Conservation (phyloP, 2,113 vertebrate species). For the Benthochromis sp. region DNA sequence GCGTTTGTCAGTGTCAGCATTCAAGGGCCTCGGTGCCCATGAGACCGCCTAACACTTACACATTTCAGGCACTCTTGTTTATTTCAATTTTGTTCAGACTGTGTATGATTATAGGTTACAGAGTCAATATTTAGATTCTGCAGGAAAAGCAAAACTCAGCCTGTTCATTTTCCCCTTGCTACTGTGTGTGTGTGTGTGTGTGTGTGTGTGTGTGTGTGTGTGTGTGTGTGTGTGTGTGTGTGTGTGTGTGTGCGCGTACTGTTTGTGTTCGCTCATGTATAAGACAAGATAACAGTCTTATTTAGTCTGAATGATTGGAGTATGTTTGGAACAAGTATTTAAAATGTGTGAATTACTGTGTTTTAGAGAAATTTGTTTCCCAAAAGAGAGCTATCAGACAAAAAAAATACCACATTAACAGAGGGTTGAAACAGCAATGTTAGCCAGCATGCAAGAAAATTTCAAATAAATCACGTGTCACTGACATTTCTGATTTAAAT, state of each 20-base stretch:
- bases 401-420: not conserved
- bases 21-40: not conserved
- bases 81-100: conserved; percentile 49
- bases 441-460: not conserved
- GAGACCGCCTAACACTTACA: conserved; percentile 24
- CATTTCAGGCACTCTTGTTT: conserved; percentile 41
- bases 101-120: conserved; percentile 56
- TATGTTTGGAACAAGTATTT: not conserved
- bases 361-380: not conserved
- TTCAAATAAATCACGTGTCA: not conserved
- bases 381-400: not conserved
- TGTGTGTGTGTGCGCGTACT: not conserved
- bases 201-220: not conserved
- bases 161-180: conserved; percentile 35
- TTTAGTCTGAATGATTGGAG: not conserved
- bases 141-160: conserved; percentile 44
- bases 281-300: not conserved
- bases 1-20: conserved; percentile 19
- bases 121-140: conserved; percentile 63
- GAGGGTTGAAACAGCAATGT: not conserved
- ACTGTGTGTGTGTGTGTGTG: not conserved
- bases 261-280: not conserved
- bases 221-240: not conserved
- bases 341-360: not conserved
- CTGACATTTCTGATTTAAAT: not conserved